Base-by-base conservation (phyloP, 2,888 invertebrate genomes). In the Cantharis flavilabris region DNA sequence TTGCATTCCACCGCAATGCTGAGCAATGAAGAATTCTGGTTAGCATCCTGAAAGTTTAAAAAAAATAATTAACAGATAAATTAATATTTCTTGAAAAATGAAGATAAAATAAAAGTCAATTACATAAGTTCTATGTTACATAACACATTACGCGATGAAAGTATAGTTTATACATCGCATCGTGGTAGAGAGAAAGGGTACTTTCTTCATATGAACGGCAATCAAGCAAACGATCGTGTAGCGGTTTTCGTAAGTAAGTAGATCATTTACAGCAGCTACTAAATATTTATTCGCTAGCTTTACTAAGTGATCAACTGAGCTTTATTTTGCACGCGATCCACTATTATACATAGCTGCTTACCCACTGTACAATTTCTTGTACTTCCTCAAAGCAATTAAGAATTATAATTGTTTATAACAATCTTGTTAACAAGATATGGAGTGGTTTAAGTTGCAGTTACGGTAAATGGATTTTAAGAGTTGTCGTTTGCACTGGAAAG, bases 191-290 rank as follows among this genome's bases (percentile, higher is more conserved):
- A 72, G 78, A 78, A 78, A 78, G 75, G 78, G 72, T 72, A 78
- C 75, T 78, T 78, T 78, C 78, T 78, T 78, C 75, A 75, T 70
- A 69, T 65, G 65, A 30, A 72, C 63, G 70, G 70, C 75, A 67
- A 62, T 30, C 69, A 69, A 64, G 73, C 69, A 73, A 78, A 49
- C 70, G 69, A 72, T 75, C 69, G 67, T 49, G 7, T 78, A 78
- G 78, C 78, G 78, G 78, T 78, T 78, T 70, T 75, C 63, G 69
- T 67, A n/a, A 67, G 67, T 49, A 77, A 77, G 74, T 77, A 69
- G 77, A 77, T 69, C 72, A 77, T 63, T 67, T 69, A n/a, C 33
- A 70, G 71, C 26, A 73, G 63, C 69, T 62, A 62, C 62, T 64
- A 77, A 70, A 72, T 77, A 49, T 77, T 65, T 70, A 77, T 71